A percentile compares a stretch with the other conserved stretches of the same genome.
phyloP scores from a whole-genome alignment of 2,113 vertebrate species.

The Sus scrofa region DNA sequence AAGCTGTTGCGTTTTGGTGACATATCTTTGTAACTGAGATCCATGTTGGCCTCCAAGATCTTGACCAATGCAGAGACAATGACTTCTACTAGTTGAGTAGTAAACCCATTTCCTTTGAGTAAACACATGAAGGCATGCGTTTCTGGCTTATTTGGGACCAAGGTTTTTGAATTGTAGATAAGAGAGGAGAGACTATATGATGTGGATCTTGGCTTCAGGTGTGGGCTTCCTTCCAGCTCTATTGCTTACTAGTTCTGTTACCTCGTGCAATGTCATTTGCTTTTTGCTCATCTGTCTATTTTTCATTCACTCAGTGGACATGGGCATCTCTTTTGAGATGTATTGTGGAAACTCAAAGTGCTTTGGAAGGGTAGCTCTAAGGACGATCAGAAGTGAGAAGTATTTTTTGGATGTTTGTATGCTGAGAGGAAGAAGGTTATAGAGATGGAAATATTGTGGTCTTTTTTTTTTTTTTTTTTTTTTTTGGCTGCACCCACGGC shows the following conservation, averaged over 20 bases:
- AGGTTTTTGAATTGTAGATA: no score
- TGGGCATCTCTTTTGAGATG: background rate
- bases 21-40: conserved; percentile 92
- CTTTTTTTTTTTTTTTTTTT: no score
- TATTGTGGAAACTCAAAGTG: background rate
- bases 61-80: conserved; percentile 91
- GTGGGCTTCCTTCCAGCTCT: background rate
- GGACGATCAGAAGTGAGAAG: background rate
- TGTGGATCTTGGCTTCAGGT: background rate
- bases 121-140: background rate
- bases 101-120: conserved; percentile 86
- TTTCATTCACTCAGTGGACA: background rate
- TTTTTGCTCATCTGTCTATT: background rate
- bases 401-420: background rate
- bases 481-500: no score
- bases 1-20: conserved; percentile 95
- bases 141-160: background rate
- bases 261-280: background rate
- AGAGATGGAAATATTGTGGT: background rate
- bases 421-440: background rate
- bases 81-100: conserved; percentile 91
- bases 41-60: conserved; percentile 92
- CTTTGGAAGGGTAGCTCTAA: background rate
- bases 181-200: background rate
- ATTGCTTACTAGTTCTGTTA: background rate